phyloP scores from a whole-genome alignment of 92 coral and sea anemone genomes.

The Phenganax subtilis region DNA sequence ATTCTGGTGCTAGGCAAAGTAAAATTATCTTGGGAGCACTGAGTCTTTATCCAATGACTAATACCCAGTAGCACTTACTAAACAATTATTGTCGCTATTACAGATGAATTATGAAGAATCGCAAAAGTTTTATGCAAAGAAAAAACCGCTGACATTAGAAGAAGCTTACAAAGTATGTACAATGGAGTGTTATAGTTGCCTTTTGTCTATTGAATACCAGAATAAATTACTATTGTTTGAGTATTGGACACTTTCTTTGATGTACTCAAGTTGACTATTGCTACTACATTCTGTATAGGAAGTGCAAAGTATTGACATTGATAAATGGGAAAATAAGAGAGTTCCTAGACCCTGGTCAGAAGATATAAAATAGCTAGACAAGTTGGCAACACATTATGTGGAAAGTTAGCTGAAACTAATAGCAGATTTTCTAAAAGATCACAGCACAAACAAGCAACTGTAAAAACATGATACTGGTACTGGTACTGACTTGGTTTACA shows the following conservation, averaged over 20 bases:
- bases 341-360: slow-evolving; percentile 92
- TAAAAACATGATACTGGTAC: too few relatives aligned
- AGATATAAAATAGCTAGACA: slow-evolving; percentile 15
- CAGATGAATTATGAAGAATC: slow-evolving; percentile 90
- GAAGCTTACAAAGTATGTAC: slow-evolving; percentile 70
- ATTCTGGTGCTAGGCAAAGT: not conserved
- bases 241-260: not conserved
- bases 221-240: not conserved
- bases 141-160: slow-evolving; percentile 65
- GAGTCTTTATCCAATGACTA: not conserved
- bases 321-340: slow-evolving; percentile 91
- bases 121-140: slow-evolving; percentile 62
- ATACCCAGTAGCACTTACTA: not conserved
- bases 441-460: too few relatives aligned
- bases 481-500: too few relatives aligned
- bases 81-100: not conserved
- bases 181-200: not conserved
- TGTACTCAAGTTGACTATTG: not conserved
- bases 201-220: not conserved
- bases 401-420: too few relatives aligned
- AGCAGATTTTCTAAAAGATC: too few relatives aligned
- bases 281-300: slow-evolving; percentile 46
- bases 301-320: slow-evolving; percentile 66
- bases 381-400: not conserved
- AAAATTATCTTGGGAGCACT: not conserved